A percentile compares a stretch with the other conserved stretches of the same genome.
phyloP scores from a whole-genome alignment of 2,797 vertebrate genomes.

The Austrolebias charrua region DNA sequence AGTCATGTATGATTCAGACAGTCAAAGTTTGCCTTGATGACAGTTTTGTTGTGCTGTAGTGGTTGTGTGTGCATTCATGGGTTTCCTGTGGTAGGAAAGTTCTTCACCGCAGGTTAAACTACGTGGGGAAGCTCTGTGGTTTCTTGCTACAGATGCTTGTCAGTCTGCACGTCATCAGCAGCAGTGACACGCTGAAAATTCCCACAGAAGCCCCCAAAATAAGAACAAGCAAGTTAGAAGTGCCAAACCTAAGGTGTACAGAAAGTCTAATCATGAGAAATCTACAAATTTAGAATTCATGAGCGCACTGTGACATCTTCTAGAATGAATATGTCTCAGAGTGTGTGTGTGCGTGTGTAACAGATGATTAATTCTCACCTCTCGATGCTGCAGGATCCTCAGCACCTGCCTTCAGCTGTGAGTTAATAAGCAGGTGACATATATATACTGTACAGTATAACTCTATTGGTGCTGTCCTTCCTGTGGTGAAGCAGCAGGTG shows the following conservation, averaged over 20 bases:
- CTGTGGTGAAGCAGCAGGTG: neutral
- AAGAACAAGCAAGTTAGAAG: neutral
- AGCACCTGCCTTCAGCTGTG: slow-evolving; percentile 16
- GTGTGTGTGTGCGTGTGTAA: neutral
- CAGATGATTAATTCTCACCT: slow-evolving; percentile 6
- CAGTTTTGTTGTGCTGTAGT: no score
- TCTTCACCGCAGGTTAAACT: neutral
- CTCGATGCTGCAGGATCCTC: slow-evolving; percentile 2
- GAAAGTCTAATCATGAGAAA: no score
- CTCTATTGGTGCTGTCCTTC: slow-evolving; percentile 16
- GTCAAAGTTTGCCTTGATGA: no score
- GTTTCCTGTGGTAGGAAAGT: neutral
- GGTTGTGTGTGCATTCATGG: neutral
- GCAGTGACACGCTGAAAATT: neutral
- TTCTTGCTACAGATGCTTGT: neutral
- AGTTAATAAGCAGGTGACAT: slow-evolving; percentile 3
- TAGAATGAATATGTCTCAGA: neutral
- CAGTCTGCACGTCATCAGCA: slow-evolving; percentile 1
- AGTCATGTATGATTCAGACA: no score
- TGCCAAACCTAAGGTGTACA: neutral
- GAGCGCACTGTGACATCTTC: no score
- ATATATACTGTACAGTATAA: no score
- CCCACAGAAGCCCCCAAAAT: neutral
- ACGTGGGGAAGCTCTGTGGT: neutral
- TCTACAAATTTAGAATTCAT: no score